These are phyloP conservation scores for Centropristis striata DNA, from an alignment of 2,113 vertebrate species.

Conservation along the genomic window DNA sequence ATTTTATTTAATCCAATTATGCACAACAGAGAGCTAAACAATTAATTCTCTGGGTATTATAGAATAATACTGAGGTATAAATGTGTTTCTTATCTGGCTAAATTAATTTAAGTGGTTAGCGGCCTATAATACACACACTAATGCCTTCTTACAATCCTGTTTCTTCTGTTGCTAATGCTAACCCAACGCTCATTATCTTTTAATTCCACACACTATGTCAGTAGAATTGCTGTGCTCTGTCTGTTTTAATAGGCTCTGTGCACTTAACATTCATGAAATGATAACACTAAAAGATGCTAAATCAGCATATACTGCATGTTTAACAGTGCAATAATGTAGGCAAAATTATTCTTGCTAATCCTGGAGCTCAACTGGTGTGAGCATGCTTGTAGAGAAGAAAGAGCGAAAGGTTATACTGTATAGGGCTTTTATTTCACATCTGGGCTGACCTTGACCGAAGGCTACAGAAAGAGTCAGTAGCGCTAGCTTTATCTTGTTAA, in stretches of 20 bases:
- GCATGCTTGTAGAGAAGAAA: neutral
- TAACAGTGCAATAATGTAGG: neutral
- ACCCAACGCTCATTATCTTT: conserved; percentile 44
- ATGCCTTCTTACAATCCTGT: conserved; percentile 39
- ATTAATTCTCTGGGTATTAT: conserved; percentile 27
- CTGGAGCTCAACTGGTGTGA: conserved; percentile 3
- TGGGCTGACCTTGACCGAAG: neutral
- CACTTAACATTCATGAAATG: conserved; percentile 21
- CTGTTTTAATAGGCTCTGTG: conserved; percentile 37
- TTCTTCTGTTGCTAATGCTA: conserved; percentile 31
- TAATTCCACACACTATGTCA: conserved; percentile 43
- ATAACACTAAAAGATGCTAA: conserved; percentile 23
- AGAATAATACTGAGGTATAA: conserved; percentile 37
- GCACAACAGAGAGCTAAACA: neutral
- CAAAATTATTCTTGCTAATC: conserved; percentile 3
- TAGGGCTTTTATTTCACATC: neutral
- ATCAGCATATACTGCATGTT: conserved; percentile 34
- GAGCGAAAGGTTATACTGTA: neutral
- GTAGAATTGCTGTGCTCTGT: conserved; percentile 30
- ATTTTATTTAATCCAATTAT: conserved; percentile 6
- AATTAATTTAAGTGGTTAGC: conserved; percentile 44
- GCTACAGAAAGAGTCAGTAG: neutral
- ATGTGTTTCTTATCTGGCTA: conserved; percentile 32
- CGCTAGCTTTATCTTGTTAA: neutral
- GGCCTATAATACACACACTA: conserved; percentile 26